Evolutionary conservation across 2,797 vertebrate species (phyloP).

Genomic region (Poeciliopsis presidionis): DNA sequence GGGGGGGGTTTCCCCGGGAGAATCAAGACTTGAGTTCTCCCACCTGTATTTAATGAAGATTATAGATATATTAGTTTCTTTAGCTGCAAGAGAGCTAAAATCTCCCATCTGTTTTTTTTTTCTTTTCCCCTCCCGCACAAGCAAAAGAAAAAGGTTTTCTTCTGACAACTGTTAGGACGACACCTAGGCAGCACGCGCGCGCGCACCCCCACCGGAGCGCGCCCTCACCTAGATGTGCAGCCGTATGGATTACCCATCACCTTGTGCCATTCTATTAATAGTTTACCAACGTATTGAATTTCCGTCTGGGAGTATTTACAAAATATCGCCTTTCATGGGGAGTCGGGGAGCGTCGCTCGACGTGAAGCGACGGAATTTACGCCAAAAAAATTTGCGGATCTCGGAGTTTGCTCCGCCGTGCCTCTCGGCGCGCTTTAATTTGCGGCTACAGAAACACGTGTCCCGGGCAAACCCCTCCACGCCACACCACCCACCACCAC

Average conservation of each 20-base stretch:
- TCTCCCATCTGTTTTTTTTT: constrained; percentile 28
- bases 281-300: constrained; percentile 84
- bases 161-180: constrained; percentile 40
- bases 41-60: neutral
- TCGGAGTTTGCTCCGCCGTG: constrained; percentile 37
- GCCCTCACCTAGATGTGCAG: constrained; percentile 67
- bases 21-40: neutral
- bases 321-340: constrained; percentile 69
- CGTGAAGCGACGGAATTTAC: constrained; percentile 35
- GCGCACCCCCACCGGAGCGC: constrained; percentile 15
- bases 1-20: neutral
- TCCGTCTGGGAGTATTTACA: constrained; percentile 78
- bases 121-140: neutral
- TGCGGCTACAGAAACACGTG: constrained; percentile 76
- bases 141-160: constrained; percentile 1
- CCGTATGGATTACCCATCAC: constrained; percentile 80
- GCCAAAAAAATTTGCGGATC: constrained; percentile 31
- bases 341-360: constrained; percentile 54
- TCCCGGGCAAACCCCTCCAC: constrained; percentile 35
- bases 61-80: neutral
- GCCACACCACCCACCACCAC: no score
- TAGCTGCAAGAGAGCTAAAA: constrained; percentile 10
- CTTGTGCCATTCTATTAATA: constrained; percentile 84
- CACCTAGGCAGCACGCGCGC: constrained; percentile 20
- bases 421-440: constrained; percentile 51